phyloP scores from a whole-genome alignment of 2,888 invertebrate genomes.

The Odontomyia ornata region DNA sequence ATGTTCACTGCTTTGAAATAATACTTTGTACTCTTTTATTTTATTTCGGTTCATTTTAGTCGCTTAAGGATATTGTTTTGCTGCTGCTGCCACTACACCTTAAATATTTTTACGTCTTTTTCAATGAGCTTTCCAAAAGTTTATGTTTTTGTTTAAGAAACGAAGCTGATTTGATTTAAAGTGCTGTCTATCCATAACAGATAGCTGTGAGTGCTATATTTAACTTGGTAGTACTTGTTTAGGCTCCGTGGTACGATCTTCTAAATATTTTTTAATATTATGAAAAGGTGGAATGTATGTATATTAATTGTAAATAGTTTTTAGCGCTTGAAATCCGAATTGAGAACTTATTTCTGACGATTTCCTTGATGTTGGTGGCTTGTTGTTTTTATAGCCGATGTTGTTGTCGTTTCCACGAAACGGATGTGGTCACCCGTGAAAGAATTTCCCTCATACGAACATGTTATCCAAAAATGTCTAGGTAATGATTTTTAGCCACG shows the following conservation, averaged over 20 bases:
- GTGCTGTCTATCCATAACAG: constrained; percentile 16
- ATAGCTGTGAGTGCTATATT: constrained; percentile 25
- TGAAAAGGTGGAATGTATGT: constrained; percentile 17
- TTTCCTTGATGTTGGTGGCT: too few species aligned
- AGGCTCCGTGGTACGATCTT: not conserved
- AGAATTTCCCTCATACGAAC: not conserved
- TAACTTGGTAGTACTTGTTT: constrained; percentile 9
- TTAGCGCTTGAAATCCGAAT: constrained; percentile 21
- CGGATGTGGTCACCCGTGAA: not conserved
- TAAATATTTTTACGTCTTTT: constrained; percentile 22
- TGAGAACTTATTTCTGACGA: too few species aligned
- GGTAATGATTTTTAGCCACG: not conserved
- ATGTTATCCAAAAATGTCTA: too few species aligned
- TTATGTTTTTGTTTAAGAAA: constrained; percentile 10
- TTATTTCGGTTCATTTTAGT: too few species aligned
- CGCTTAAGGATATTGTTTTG: too few species aligned
- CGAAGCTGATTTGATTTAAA: constrained; percentile 22
- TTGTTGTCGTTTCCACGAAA: too few species aligned
- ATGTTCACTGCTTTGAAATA: too few species aligned
- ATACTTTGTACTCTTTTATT: too few species aligned
- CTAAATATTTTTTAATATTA: not conserved
- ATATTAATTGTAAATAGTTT: constrained; percentile 12
- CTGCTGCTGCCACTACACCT: too few species aligned
- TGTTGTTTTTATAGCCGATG: too few species aligned
- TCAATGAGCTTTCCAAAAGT: not conserved